A percentile compares a stretch with the other conserved stretches of the same genome.
These are phyloP conservation scores for Plagiodera versicolora DNA, from an alignment of 2,888 invertebrate genomes.

Conservation along the genomic window DNA sequence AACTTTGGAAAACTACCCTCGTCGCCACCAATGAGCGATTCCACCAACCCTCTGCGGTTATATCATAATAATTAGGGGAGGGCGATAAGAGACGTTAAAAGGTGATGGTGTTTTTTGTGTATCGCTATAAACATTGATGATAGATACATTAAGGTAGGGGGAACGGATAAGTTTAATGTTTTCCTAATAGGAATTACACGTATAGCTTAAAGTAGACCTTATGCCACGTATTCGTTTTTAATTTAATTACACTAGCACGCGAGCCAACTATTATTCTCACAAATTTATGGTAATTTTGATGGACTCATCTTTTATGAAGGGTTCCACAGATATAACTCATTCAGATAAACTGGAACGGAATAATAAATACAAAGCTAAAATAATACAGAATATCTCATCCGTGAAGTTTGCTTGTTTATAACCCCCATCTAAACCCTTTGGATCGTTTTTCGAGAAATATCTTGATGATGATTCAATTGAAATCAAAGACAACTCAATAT, in stretches of 20 bases:
- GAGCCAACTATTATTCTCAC: conserved; percentile 24
- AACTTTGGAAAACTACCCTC: neutral
- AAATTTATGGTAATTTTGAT: conserved; percentile 22
- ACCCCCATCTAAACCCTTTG: no score
- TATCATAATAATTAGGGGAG: conserved; percentile 35
- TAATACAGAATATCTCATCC: no score
- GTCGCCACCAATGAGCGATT: conserved; percentile 14
- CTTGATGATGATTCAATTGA: no score
- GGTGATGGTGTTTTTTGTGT: conserved; percentile 39
- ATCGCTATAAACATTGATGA: conserved; percentile 37
- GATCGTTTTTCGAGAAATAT: no score
- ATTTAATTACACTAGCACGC: conserved; percentile 32
- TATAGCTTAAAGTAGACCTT: conserved; percentile 18
- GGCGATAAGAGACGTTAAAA: conserved; percentile 38
- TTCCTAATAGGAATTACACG: conserved; percentile 29
- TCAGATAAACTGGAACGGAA: no score
- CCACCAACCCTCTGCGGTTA: conserved; percentile 32
- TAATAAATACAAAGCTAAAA: no score
- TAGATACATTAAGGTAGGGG: conserved; percentile 31
- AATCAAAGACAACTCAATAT: no score
- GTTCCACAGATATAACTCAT: no score
- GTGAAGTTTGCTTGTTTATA: no score
- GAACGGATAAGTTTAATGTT: conserved; percentile 27
- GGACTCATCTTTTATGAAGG: neutral
- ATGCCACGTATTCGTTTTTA: conserved; percentile 23